phyloP scores from a whole-genome alignment of 1,140 invertebrate species.

The Cyphomyrmex costatus region DNA sequence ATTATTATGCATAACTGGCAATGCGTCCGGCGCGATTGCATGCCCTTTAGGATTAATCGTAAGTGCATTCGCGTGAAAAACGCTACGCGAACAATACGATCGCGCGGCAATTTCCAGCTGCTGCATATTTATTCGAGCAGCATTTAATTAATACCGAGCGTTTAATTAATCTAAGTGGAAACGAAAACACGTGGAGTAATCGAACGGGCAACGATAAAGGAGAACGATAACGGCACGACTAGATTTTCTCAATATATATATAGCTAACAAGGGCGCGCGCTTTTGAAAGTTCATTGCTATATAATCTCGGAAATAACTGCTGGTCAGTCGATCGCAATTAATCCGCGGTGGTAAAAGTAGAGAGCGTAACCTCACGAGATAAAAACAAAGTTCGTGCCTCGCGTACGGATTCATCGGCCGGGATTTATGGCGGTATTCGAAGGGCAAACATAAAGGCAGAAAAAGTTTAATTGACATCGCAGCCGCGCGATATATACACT shows the following conservation, averaged over 20 bases:
- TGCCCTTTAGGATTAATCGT: slow-evolving; percentile 48
- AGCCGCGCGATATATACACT: neutral
- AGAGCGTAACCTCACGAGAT: slow-evolving; percentile 51
- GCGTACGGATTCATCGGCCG: slow-evolving; percentile 8
- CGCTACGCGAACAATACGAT: slow-evolving; percentile 24
- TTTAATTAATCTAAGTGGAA: slow-evolving; percentile 71
- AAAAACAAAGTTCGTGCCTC: slow-evolving; percentile 41
- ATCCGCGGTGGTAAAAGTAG: slow-evolving; percentile 39
- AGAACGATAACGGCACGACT: neutral
- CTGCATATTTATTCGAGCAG: slow-evolving; percentile 46
- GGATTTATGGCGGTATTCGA: slow-evolving; percentile 9
- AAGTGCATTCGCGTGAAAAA: slow-evolving; percentile 41
- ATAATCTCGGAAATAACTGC: slow-evolving; percentile 47
- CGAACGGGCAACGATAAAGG: neutral
- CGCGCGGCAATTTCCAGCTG: slow-evolving; percentile 12
- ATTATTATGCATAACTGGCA: slow-evolving; percentile 34
- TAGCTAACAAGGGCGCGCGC: neutral
- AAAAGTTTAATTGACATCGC: slow-evolving; percentile 65
- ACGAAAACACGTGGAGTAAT: neutral
- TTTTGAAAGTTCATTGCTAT: slow-evolving; percentile 50
- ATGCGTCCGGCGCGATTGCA: slow-evolving; percentile 9
- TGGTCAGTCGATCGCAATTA: slow-evolving; percentile 62
- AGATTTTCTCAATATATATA: slow-evolving; percentile 45
- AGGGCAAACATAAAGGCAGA: slow-evolving; percentile 12
- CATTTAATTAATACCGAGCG: slow-evolving; percentile 43